Conservation (phyloP, 1,140 invertebrate genomes). For the Nasonia longicornis region DNA sequence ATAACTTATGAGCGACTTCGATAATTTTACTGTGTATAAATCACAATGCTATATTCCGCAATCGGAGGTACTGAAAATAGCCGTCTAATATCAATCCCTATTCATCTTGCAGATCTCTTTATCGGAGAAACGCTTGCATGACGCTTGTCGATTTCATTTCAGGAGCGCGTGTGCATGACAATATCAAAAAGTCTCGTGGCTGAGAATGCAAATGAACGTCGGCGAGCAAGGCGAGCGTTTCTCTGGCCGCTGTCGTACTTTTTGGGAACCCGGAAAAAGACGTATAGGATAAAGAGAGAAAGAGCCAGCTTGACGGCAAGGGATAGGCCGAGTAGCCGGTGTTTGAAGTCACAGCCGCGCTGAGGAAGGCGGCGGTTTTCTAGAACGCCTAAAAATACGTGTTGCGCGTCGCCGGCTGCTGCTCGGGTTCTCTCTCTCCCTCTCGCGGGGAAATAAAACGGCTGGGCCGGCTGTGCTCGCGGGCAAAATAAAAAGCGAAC, state of each 20-base stretch:
- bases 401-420: slow-evolving; percentile 23
- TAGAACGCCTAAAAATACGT: slow-evolving; percentile 47
- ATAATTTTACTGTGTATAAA: neutral
- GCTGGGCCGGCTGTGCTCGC: slow-evolving; percentile 24
- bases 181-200: neutral
- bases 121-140: neutral
- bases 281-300: slow-evolving; percentile 6
- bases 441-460: slow-evolving; percentile 39
- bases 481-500: slow-evolving; percentile 43
- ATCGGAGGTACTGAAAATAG: slow-evolving; percentile 12
- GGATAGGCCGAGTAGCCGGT: slow-evolving; percentile 4
- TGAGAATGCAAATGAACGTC: slow-evolving; percentile 1
- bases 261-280: slow-evolving; percentile 45
- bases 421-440: neutral
- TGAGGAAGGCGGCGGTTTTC: slow-evolving; percentile 46
- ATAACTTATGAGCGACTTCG: neutral
- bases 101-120: neutral
- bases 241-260: slow-evolving; percentile 25
- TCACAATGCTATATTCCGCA: neutral
- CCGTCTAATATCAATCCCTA: slow-evolving; percentile 10
- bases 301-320: neutral
- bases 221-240: neutral
- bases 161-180: neutral
- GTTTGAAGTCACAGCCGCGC: slow-evolving; percentile 37
- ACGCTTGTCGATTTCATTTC: neutral